Evolutionary conservation across 2,113 vertebrate species (phyloP).

Genomic region (Emydocephalus ijimae): DNA sequence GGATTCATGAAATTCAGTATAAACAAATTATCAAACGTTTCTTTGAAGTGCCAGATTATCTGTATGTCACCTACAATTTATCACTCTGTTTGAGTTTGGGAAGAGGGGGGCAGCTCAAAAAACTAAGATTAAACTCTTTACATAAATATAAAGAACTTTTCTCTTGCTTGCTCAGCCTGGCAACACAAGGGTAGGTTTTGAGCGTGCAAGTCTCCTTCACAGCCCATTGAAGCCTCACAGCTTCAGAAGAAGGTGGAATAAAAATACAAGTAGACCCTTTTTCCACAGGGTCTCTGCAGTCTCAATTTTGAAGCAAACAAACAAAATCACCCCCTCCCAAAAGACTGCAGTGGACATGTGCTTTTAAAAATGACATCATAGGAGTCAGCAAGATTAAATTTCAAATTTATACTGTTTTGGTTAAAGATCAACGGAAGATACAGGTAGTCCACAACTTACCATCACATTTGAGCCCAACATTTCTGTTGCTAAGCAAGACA

Average conservation of each 20-base stretch:
- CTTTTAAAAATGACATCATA: background rate
- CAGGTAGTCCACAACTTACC: background rate
- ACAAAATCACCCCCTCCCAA: background rate
- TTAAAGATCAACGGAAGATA: background rate
- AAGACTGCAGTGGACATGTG: background rate
- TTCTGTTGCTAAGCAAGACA: background rate
- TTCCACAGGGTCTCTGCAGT: background rate
- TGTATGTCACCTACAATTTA: background rate
- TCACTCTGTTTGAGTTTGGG: no score
- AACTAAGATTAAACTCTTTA: background rate
- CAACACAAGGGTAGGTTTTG: background rate
- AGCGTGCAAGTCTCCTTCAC: background rate
- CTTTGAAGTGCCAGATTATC: background rate
- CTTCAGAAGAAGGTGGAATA: background rate
- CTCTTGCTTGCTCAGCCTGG: background rate
- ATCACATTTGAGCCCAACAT: background rate
- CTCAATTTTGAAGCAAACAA: background rate
- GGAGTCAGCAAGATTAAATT: background rate
- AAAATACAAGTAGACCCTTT: background rate
- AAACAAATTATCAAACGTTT: background rate
- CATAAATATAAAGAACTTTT: background rate
- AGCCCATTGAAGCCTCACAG: background rate
- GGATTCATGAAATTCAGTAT: background rate
- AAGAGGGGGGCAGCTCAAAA: background rate
- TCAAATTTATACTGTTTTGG: background rate